phyloP scores from a whole-genome alignment of 2,888 invertebrate genomes.

The Apamea epomidion region DNA sequence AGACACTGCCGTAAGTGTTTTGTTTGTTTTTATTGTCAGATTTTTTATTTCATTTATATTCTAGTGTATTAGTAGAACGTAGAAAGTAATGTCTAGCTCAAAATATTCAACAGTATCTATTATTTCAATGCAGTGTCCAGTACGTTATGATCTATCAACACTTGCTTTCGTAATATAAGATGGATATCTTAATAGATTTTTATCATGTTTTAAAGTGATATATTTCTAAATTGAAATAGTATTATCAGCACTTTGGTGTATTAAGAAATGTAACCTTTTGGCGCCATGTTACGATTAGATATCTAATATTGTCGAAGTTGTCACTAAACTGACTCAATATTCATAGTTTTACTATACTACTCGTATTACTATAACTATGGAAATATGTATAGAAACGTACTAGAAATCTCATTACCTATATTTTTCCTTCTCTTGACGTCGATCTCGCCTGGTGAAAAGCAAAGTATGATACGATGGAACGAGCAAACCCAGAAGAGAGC shows the following conservation, averaged over 20 bases:
- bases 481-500: too few relatives aligned
- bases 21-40: too few relatives aligned
- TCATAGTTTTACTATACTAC: not conserved
- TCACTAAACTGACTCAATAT: not conserved
- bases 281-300: slow-evolving; percentile 25
- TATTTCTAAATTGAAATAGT: slow-evolving; percentile 35
- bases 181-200: slow-evolving; percentile 28
- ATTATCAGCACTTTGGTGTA: slow-evolving; percentile 23
- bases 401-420: not conserved
- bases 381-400: not conserved
- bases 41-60: not conserved
- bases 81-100: not conserved
- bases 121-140: not conserved
- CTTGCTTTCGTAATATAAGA: slow-evolving; percentile 27
- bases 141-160: not conserved
- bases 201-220: slow-evolving; percentile 26
- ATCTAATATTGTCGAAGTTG: slow-evolving; percentile 2
- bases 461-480: too few relatives aligned
- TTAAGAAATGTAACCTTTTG: slow-evolving; percentile 35
- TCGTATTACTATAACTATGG: too few relatives aligned
- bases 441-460: not conserved
- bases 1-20: not conserved
- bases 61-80: not conserved
- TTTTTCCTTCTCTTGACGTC: not conserved
- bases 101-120: not conserved